phyloP scores from a whole-genome alignment of 2,888 invertebrate species.

The Steinernema hermaphroditum region DNA sequence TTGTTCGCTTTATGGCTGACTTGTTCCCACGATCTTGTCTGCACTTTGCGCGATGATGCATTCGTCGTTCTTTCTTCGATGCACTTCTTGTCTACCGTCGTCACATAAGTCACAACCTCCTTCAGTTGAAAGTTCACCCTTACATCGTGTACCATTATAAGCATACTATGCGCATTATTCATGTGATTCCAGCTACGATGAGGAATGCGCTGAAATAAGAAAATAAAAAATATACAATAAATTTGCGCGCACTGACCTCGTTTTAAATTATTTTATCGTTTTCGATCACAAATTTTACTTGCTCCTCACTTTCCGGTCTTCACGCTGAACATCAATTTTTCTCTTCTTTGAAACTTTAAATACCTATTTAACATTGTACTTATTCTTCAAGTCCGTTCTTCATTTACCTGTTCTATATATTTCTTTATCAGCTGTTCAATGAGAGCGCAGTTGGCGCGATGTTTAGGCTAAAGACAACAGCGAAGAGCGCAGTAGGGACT shows the following conservation, averaged over 20 bases:
- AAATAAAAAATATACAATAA: conserved; percentile 9
- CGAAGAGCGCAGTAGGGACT: neutral
- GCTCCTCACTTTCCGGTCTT: conserved; percentile 14
- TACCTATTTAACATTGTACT: neutral
- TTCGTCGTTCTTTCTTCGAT: conserved; percentile 21
- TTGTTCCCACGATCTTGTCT: conserved; percentile 29
- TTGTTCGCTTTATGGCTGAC: conserved; percentile 30
- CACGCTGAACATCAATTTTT: neutral
- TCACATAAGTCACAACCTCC: neutral
- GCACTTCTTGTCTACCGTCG: conserved; percentile 16
- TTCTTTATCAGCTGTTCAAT: neutral
- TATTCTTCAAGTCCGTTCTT: neutral
- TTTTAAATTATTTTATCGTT: conserved; percentile 19
- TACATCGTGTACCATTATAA: too few relatives aligned
- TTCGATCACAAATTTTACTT: conserved; percentile 12
- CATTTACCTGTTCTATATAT: neutral
- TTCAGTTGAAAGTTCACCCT: neutral
- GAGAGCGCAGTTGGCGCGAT: neutral
- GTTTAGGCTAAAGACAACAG: neutral
- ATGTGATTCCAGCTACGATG: neutral
- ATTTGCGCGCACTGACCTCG: conserved; percentile 26
- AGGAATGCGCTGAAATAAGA: conserved; percentile 9
- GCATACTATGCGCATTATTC: too few relatives aligned
- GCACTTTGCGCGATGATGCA: conserved; percentile 24
- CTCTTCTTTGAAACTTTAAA: neutral